Evolutionary conservation across 2,113 vertebrate genomes (phyloP).

Genomic region (Rhinopomastus cyanomelas): DNA sequence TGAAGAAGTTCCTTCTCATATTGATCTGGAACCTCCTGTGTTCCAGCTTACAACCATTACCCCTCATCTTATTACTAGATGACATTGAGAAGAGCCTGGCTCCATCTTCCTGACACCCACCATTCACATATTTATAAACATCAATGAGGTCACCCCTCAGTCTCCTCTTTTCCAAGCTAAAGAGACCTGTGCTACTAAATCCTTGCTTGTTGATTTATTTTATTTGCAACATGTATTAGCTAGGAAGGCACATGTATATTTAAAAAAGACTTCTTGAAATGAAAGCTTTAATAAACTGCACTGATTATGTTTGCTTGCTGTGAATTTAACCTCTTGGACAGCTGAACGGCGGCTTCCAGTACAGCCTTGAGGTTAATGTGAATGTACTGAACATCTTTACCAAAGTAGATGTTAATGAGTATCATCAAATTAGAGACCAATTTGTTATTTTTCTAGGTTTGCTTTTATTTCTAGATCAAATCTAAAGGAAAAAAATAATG

Average conservation of each 20-base stretch:
- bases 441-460: constrained; percentile 14
- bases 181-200: background rate
- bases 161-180: too few species aligned
- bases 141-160: too few species aligned
- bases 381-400: background rate
- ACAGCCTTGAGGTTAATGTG: background rate
- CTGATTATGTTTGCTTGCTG: background rate
- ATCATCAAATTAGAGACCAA: constrained; percentile 8
- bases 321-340: background rate
- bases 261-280: background rate
- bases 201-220: background rate
- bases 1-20: too few species aligned
- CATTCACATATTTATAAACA: too few species aligned
- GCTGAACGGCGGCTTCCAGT: background rate
- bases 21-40: too few species aligned
- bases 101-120: too few species aligned
- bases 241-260: background rate
- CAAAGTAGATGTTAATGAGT: constrained; percentile 7
- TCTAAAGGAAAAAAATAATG: background rate
- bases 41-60: too few species aligned
- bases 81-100: too few species aligned
- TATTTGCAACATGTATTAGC: background rate
- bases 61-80: too few species aligned
- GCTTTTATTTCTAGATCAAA: background rate
- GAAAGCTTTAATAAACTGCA: background rate